Evolutionary conservation across 1,140 invertebrate species (phyloP), one percentile per base, ranked within the genome.

Genomic region (Conus ventricosus): DNA sequence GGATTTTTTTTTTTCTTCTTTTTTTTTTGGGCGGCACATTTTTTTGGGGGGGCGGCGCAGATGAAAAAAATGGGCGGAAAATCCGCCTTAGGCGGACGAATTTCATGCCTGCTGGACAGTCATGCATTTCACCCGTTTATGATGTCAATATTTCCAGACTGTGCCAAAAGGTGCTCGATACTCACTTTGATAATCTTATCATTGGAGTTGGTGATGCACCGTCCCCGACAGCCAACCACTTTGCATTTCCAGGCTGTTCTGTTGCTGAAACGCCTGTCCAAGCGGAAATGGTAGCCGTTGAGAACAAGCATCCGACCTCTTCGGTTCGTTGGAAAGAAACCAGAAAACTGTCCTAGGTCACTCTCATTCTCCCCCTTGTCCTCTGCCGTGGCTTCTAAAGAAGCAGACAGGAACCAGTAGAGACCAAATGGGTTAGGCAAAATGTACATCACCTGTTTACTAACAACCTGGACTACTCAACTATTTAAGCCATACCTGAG

Each of bases 151-250:
- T 39, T 39, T 39, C 39, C 39, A 39, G 39, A 39, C 39, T 39
- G 39, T 39, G 39, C 39, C 39, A 39, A 39, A 39, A 39, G 39
- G 39, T 39, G 39, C 39, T 39, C 39, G 11, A 51, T 51, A 84
- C 82, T 84, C 63, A 84, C 82, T 63, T 84, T 84, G 7, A 84
- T 53, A 23, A 84, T 84, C n/a, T 23, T 60, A 63, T 84, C 82
- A 11, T 84, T 23, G 53, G 54, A 10, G 54, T 63, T 67, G 82
- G 82, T 84, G 54, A 25, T 84, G 55, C 55, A 63, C 7, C 82
- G 55, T 20, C 23, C 23, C n/a, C 54, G 54, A 67, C 82, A 84
- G 23, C 82, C 82, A 60, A 15, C 6, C 55, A 63, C 55, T 63
- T 63, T 84, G 27, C 82, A 84, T 27, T 84, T 84, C 82, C 82